Base-by-base conservation (phyloP, 1,140 invertebrate species). In the Lepeophtheirus salmonis region DNA sequence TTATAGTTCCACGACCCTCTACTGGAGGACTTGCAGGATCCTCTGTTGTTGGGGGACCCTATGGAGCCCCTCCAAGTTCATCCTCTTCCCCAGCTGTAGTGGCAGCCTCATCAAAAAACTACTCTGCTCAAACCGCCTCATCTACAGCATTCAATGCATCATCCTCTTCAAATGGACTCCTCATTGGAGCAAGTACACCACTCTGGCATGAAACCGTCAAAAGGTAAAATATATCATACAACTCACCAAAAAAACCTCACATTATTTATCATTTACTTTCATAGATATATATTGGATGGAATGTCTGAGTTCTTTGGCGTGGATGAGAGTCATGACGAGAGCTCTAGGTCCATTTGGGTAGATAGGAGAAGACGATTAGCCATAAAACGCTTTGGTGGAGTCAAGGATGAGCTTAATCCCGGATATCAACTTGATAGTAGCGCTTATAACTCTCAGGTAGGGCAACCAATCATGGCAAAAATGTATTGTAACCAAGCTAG, bases 331-430 rank as follows among this genome's bases (percentile, higher is more conserved):
- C 64, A 63, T 25, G 68, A 69, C 48, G 65, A 66, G 20, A 63
- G 65, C 53, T 64, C 66, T 60, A 63, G 63, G 60, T 63, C 62
- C 49, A 55, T 67, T 54, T 70, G 69, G 69, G 63, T 63, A 16
- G 67, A 70, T 50, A 65, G 69, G 59, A 59, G 68, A 49, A 63
- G 65, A 49, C 66, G 69, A 51, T 50, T 70, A 30, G 66, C 69
- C n/a, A 68, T 67, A 56, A 68, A 66, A 60, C 65, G 62, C 62
- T 70, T 68, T 61, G 69, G 69, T n/a, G 65, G 67, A 53, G 62
- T 70, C 57, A 70, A 68, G 64, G 68, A 69, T 26, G 61, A 62
- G n/a, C 18, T 6, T 62, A 24, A 22, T 41, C 30, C 30, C n/a
- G 30, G 30, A 41, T 41, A 41, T 41, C 30, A 41, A 41, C 30